Conservation (phyloP, 2,113 vertebrate species). For the Pterocles burchelli region DNA sequence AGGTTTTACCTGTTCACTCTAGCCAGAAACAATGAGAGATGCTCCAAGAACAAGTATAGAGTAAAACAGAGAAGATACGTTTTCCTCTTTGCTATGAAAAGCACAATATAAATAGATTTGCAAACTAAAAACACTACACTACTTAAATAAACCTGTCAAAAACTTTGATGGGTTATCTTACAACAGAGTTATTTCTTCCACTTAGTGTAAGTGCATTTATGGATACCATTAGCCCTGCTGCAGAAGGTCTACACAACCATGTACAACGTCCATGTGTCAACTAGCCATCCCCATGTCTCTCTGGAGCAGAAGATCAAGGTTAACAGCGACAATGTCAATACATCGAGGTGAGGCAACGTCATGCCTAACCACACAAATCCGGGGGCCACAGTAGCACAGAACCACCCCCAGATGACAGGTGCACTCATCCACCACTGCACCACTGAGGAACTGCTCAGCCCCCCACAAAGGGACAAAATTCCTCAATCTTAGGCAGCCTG, state of each 20-base stretch:
- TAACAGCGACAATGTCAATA: not conserved
- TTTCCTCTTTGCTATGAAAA: not conserved
- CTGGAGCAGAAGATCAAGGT: not conserved
- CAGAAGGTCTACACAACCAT: not conserved
- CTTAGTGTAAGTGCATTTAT: not conserved
- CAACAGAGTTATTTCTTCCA: not conserved
- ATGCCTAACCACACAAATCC: not conserved
- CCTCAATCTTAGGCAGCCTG: not conserved
- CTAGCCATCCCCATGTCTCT: not conserved
- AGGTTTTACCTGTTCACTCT: not conserved
- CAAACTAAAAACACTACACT: not conserved
- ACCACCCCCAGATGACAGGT: fast-evolving
- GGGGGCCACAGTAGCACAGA: not conserved
- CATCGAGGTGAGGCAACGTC: not conserved
- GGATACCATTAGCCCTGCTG: not conserved
- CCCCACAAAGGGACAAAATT: not conserved
- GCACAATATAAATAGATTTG: not conserved
- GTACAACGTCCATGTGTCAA: not conserved
- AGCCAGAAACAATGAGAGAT: not conserved
- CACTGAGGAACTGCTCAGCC: not conserved
- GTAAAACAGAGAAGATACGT: not conserved
- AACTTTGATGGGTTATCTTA: not conserved
- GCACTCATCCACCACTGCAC: not conserved
- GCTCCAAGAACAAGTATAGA: not conserved
- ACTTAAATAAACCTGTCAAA: not conserved